A percentile compares a stretch with the other conserved stretches of the same genome.
phyloP scores from a whole-genome alignment of 2,113 vertebrate species.

The Piprites chloris region DNA sequence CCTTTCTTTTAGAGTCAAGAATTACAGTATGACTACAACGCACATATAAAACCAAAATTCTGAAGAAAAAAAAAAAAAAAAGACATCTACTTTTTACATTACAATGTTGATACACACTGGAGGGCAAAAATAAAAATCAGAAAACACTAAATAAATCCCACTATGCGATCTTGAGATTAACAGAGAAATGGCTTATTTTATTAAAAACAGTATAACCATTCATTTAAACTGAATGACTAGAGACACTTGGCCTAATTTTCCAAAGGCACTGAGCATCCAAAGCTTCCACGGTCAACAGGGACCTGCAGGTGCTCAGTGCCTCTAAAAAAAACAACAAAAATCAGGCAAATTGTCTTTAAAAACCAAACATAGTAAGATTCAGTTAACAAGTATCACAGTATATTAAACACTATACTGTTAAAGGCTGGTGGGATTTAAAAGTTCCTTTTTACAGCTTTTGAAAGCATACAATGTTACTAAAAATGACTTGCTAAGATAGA shows the following conservation, averaged over 20 bases:
- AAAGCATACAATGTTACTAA: slow-evolving; percentile 80
- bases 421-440: slow-evolving; percentile 82
- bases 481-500: slow-evolving; percentile 89
- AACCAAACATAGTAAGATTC: slow-evolving; percentile 83
- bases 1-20: slow-evolving; percentile 67
- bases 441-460: slow-evolving; percentile 77
- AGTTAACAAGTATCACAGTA: slow-evolving; percentile 79
- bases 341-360: slow-evolving; percentile 82
- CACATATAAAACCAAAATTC: slow-evolving; percentile 62
- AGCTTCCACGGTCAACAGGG: not conserved
- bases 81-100: slow-evolving; percentile 56
- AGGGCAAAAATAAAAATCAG: not conserved
- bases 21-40: slow-evolving; percentile 51
- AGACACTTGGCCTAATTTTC: slow-evolving; percentile 81
- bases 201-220: slow-evolving; percentile 95
- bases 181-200: slow-evolving; percentile 82
- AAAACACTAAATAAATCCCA: slow-evolving; percentile 71
- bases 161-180: slow-evolving; percentile 71
- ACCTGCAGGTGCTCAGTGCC: slow-evolving; percentile 49
- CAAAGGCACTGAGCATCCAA: slow-evolving; percentile 58
- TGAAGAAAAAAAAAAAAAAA: not conserved
- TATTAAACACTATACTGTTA: slow-evolving; percentile 84
- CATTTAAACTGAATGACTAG: slow-evolving; percentile 89
- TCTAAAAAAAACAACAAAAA: slow-evolving; percentile 67
- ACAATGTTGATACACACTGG: slow-evolving; percentile 47